phyloP scores from a whole-genome alignment of 1,140 invertebrate species.

The Apis florea region DNA sequence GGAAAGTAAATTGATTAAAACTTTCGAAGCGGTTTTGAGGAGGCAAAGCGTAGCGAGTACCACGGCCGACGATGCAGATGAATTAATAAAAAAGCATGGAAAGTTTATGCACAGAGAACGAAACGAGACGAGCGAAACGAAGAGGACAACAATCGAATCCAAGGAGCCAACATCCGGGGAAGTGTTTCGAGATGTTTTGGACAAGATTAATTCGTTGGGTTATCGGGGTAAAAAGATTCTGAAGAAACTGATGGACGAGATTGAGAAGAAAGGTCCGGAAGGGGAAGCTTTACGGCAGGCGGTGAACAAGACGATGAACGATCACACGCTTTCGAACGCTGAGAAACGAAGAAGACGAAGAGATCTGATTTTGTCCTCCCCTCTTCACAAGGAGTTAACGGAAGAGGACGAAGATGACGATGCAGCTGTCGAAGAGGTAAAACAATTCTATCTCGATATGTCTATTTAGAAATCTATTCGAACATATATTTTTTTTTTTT shows the following conservation, averaged over 20 bases:
- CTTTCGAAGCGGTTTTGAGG: not conserved
- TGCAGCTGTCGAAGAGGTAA: constrained; percentile 83
- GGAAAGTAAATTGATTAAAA: not conserved
- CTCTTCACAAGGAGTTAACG: constrained; percentile 78
- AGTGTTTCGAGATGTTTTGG: constrained; percentile 82
- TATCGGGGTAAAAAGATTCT: constrained; percentile 81
- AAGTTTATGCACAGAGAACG: not conserved
- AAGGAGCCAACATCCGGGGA: constrained; percentile 78
- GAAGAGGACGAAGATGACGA: constrained; percentile 83
- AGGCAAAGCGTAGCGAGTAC: not conserved
- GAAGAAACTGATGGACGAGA: constrained; percentile 77
- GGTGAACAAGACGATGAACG: constrained; percentile 58
- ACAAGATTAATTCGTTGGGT: constrained; percentile 81
- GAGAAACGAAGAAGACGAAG: constrained; percentile 62
- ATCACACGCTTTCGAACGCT: constrained; percentile 49
- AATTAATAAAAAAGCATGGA: not conserved
- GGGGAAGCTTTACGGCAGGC: constrained; percentile 52
- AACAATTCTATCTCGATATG: not conserved
- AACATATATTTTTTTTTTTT: too few relatives aligned
- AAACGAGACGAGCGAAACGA: not conserved
- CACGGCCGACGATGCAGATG: too few relatives aligned
- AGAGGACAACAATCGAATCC: not conserved
- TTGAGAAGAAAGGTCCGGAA: constrained; percentile 59
- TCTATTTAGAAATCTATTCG: not conserved
- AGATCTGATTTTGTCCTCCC: constrained; percentile 75